Conservation (phyloP, 2,797 vertebrate species). For the Loris lydekkerianus region DNA sequence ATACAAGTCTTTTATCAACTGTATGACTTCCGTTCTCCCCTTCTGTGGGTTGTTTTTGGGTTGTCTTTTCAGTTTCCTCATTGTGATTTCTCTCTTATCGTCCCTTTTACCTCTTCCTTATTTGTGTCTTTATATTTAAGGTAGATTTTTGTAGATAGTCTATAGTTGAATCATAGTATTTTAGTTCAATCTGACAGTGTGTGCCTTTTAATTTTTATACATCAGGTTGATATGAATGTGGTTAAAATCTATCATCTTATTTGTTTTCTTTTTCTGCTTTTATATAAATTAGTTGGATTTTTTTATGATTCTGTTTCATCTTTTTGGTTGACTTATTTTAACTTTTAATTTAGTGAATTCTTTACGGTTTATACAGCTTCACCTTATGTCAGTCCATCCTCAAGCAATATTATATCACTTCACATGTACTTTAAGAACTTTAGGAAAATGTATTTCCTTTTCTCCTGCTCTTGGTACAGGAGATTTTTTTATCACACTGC, state of each 20-base stretch:
- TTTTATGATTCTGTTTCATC: background rate
- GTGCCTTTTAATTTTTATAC: background rate
- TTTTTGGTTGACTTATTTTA: background rate
- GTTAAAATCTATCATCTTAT: background rate
- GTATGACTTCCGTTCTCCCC: background rate
- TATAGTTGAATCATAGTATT: background rate
- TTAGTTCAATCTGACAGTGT: background rate
- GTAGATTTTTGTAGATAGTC: background rate
- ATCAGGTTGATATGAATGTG: background rate
- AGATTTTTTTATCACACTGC: background rate
- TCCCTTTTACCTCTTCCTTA: background rate
- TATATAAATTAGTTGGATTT: background rate
- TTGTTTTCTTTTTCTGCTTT: background rate
- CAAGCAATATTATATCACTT: background rate
- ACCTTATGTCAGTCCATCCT: background rate
- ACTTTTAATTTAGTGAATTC: background rate
- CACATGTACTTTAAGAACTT: background rate
- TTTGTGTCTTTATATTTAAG: conserved; percentile 19
- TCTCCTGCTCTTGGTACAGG: background rate
- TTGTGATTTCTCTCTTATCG: background rate
- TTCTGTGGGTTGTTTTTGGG: background rate
- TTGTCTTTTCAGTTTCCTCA: background rate
- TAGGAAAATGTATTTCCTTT: background rate
- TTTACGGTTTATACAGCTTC: background rate
- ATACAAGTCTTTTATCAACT: background rate